Percentiles rank a stretch among this genome's conserved stretches.
phyloP scores from a whole-genome alignment of 2,797 vertebrate genomes.

The Echeneis naucrates region DNA sequence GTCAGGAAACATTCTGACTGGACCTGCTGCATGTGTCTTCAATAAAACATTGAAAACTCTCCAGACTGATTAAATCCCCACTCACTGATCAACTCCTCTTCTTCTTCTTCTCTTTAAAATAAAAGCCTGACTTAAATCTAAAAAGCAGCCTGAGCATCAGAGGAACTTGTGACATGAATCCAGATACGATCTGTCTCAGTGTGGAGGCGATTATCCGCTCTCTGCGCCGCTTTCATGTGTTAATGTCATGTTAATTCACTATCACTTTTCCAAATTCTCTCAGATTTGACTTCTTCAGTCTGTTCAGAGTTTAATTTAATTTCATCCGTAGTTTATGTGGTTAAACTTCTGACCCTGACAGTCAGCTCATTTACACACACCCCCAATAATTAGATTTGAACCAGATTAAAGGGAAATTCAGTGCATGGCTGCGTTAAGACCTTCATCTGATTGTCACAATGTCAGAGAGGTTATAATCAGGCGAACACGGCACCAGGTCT shows the following conservation, averaged over 20 bases:
- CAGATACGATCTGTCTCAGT: slow-evolving; percentile 49
- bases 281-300: slow-evolving; percentile 45
- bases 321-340: slow-evolving; percentile 46
- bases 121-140: slow-evolving; percentile 24
- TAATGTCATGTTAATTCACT: slow-evolving; percentile 74
- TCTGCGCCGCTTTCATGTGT: slow-evolving; percentile 63
- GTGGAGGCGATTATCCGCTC: slow-evolving; percentile 54
- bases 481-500: slow-evolving; percentile 42
- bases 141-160: slow-evolving; percentile 45
- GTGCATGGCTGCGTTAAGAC: slow-evolving; percentile 28
- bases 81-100: background rate
- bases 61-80: background rate
- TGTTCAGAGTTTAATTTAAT: slow-evolving; percentile 70
- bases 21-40: too few species aligned
- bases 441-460: slow-evolving; percentile 66
- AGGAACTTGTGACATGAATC: slow-evolving; percentile 33
- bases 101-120: slow-evolving; percentile 20
- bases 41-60: background rate
- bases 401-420: slow-evolving; percentile 56
- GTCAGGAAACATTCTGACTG: too few species aligned
- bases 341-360: slow-evolving; percentile 59
- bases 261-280: slow-evolving; percentile 66
- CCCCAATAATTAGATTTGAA: slow-evolving; percentile 53
- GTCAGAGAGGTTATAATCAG: slow-evolving; percentile 63
- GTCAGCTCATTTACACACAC: slow-evolving; percentile 25